phyloP scores from a whole-genome alignment of 2,888 invertebrate species.

The Scaptomyza caliginosa region DNA sequence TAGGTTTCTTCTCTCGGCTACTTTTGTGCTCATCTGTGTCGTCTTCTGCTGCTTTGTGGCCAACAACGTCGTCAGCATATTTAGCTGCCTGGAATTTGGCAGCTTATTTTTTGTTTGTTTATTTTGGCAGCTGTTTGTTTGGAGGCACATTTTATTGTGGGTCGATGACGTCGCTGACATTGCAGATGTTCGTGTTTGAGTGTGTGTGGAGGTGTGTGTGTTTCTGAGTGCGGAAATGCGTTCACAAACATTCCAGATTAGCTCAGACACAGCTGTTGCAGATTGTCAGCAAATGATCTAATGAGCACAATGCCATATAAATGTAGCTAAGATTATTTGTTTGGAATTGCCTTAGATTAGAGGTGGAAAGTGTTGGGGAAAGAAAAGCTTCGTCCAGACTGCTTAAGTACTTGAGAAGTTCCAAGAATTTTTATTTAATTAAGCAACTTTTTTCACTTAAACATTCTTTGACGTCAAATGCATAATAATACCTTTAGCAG shows the following conservation, averaged over 20 bases:
- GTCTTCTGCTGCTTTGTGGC: slow-evolving; percentile 9
- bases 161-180: slow-evolving; percentile 62
- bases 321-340: neutral
- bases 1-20: slow-evolving; percentile 14
- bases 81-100: slow-evolving; percentile 60
- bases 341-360: neutral
- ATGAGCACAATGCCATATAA: slow-evolving; percentile 3
- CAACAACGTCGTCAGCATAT: slow-evolving; percentile 46
- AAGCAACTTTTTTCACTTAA: neutral
- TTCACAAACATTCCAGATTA: slow-evolving; percentile 48
- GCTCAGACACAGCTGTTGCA: slow-evolving; percentile 16
- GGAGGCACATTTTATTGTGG: slow-evolving; percentile 38
- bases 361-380: too few species aligned
- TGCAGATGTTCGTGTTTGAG: slow-evolving; percentile 43
- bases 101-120: slow-evolving; percentile 44
- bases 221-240: slow-evolving; percentile 63
- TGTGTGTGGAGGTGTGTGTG: neutral
- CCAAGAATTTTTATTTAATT: neutral
- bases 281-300: slow-evolving; percentile 25
- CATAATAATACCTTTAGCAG: neutral
- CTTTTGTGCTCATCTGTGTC: slow-evolving; percentile 4
- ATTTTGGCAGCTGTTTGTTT: slow-evolving; percentile 50
- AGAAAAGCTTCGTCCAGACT: neutral
- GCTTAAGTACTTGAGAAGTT: neutral
- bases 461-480: neutral